Evolutionary conservation across 2,797 vertebrate genomes (phyloP).

Genomic region (Threskiornis aethiopicus): DNA sequence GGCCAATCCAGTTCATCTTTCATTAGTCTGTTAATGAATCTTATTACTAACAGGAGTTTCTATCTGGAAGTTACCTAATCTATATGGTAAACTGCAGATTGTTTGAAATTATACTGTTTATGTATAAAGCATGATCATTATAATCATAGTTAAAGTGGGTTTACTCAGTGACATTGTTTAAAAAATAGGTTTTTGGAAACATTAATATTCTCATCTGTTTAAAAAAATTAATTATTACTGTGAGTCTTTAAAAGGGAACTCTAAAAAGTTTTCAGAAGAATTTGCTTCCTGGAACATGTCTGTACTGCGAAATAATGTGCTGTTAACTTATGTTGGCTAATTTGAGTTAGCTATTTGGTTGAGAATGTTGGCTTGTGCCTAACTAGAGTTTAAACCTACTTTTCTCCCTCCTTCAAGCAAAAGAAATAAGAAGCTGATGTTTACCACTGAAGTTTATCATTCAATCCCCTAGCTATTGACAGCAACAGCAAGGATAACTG

Average conservation of each 20-base stretch:
- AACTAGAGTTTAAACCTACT: background rate
- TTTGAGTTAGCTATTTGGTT: background rate
- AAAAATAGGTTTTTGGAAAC: background rate
- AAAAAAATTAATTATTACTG: background rate
- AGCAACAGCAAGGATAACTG: background rate
- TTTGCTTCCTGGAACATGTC: background rate
- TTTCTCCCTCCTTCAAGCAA: background rate
- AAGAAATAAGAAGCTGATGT: background rate
- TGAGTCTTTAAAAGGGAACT: background rate
- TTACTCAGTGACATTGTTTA: background rate
- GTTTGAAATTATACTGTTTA: background rate
- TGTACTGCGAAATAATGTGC: background rate
- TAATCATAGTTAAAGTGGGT: background rate
- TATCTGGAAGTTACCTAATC: background rate
- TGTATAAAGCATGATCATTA: background rate
- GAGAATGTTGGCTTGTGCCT: background rate
- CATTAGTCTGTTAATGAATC: background rate
- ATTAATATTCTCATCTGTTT: background rate
- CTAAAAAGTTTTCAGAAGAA: background rate
- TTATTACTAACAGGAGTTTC: background rate
- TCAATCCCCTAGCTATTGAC: background rate
- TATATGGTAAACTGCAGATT: background rate
- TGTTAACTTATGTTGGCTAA: rapidly evolving
- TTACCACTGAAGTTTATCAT: background rate
- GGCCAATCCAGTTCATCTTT: background rate